Conservation (phyloP, 1,140 invertebrate genomes). For the Pristionchus pacificus region DNA sequence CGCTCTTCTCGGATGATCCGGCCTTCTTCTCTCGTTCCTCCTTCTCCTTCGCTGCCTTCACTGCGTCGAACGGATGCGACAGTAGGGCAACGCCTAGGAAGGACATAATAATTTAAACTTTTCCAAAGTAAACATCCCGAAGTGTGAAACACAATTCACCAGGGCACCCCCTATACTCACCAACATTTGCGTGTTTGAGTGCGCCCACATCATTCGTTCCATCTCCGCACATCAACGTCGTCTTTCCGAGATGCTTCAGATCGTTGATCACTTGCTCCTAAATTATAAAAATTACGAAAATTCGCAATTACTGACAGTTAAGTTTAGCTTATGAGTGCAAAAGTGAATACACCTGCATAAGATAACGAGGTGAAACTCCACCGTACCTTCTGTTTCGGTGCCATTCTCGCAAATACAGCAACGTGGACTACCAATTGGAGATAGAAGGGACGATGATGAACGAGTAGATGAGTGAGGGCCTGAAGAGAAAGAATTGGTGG, state of each 20-base stretch:
- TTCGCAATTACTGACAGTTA: no score
- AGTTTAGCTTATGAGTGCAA: no score
- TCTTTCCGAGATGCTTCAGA: slow-evolving; percentile 79
- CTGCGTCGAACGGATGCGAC: slow-evolving; percentile 74
- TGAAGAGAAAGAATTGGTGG: slow-evolving; percentile 54
- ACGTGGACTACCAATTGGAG: slow-evolving; percentile 75
- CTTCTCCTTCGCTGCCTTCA: slow-evolving; percentile 49
- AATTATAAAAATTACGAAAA: no score
- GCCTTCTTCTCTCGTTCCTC: no score
- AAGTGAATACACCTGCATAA: no score
- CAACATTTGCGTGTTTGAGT: slow-evolving; percentile 94
- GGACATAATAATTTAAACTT: no score
- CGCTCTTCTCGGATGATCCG: slow-evolving; percentile 25
- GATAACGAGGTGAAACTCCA: no score
- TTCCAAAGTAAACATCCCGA: no score
- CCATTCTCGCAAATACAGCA: slow-evolving; percentile 84
- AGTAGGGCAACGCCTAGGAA: slow-evolving; percentile 77
- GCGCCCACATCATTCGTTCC: slow-evolving; percentile 99
- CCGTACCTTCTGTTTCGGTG: slow-evolving; percentile 81
- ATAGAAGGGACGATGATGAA: slow-evolving; percentile 68
- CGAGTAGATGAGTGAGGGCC: slow-evolving; percentile 72
- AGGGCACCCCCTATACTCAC: no score
- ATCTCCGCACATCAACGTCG: slow-evolving; percentile 98
- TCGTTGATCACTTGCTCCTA: slow-evolving; percentile 83
- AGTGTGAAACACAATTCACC: no score